Evolutionary conservation across 2,113 vertebrate genomes (phyloP).

Genomic region (Podarcis cretensis): DNA sequence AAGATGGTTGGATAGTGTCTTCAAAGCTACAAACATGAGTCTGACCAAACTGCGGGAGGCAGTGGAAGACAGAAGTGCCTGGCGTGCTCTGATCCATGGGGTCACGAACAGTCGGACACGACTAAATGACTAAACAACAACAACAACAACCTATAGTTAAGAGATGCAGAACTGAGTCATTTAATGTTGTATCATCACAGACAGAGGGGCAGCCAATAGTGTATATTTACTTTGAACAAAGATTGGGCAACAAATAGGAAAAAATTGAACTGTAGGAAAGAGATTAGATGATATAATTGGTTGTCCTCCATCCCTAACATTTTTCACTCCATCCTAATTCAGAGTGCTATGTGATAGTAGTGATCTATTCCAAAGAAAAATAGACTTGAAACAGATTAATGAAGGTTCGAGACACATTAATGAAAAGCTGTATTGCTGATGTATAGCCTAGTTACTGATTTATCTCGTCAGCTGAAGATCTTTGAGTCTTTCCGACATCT

Average conservation of each 20-base stretch:
- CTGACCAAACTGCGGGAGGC: no score
- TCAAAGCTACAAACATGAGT: no score
- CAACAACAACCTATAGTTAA: not conserved
- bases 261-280: constrained; percentile 3
- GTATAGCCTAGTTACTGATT: not conserved
- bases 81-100: no score
- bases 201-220: not conserved
- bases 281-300: constrained; percentile 12
- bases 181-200: not conserved
- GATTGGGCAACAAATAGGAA: not conserved
- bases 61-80: no score
- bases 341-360: not conserved
- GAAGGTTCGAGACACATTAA: not conserved
- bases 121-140: no score
- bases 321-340: not conserved
- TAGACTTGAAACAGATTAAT: constrained; percentile 5
- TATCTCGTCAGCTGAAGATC: not conserved
- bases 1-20: no score
- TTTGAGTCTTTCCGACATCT: not conserved
- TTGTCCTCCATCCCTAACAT: not conserved
- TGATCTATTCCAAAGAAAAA: constrained; percentile 25
- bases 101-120: no score
- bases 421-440: constrained; percentile 5
- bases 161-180: not conserved
- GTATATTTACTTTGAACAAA: not conserved